Evolutionary conservation across 2,797 vertebrate species (phyloP).

Genomic region (Gadopsis marmoratus): DNA sequence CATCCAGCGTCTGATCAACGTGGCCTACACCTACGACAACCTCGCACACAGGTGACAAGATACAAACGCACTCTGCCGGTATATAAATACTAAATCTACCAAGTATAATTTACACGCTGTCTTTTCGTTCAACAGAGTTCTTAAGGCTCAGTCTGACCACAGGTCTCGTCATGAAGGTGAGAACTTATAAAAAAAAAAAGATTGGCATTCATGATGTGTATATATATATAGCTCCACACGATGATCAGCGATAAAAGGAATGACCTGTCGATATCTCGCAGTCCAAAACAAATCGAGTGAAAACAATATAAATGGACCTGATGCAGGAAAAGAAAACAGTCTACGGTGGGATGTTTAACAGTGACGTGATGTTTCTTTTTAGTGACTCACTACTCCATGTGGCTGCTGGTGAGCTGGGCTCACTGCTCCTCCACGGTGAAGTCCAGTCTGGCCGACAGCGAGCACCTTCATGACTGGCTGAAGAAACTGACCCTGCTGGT

Average conservation of each 20-base stretch:
- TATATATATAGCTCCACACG: neutral
- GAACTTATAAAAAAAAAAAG: conserved; percentile 37
- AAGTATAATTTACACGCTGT: neutral
- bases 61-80: fast-evolving
- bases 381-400: conserved; percentile 99
- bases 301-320: neutral
- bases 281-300: neutral
- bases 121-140: conserved; percentile 83
- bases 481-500: conserved; percentile 97
- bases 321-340: neutral
- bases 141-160: conserved; percentile 98
- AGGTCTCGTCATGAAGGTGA: conserved; percentile 97
- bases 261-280: too few species aligned
- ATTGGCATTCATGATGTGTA: neutral
- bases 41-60: conserved; percentile 92
- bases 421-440: conserved; percentile 97
- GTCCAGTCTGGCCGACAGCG: conserved; percentile 97
- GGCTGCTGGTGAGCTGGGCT: conserved; percentile 98
- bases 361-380: neutral
- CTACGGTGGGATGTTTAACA: neutral
- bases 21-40: conserved; percentile 99
- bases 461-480: conserved; percentile 97
- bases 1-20: conserved; percentile 97
- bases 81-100: neutral
- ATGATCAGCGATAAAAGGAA: too few species aligned